These are phyloP conservation scores for Excalfactoria chinensis DNA, from an alignment of 2,113 vertebrate species.

Conservation along the genomic window DNA sequence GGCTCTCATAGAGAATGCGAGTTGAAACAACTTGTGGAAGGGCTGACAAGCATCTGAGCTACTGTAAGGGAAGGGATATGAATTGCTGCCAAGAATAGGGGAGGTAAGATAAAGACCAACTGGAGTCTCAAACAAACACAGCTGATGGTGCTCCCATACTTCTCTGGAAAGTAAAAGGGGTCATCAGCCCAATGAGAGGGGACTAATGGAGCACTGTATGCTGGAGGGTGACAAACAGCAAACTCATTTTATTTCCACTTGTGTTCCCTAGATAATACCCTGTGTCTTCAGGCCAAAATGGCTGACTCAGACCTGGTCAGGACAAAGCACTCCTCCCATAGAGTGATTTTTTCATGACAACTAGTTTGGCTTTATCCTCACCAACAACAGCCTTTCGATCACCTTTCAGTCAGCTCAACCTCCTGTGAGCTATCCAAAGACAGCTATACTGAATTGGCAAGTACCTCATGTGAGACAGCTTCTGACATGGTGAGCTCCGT, in stretches of 20 bases:
- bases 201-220: neutral
- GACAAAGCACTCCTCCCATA: neutral
- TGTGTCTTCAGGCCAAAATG: neutral
- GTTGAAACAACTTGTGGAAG: neutral
- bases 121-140: neutral
- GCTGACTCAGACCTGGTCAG: neutral
- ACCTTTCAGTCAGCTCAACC: neutral
- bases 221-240: neutral
- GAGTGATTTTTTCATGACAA: neutral
- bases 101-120: neutral
- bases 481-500: neutral
- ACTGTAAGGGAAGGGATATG: neutral
- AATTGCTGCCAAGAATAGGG: too few relatives aligned
- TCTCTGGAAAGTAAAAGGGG: neutral
- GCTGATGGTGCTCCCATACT: neutral
- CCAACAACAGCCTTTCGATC: neutral
- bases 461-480: neutral
- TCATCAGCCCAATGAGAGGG: neutral
- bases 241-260: neutral
- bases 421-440: neutral
- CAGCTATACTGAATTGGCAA: neutral
- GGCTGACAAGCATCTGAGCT: neutral
- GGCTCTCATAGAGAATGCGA: neutral
- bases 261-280: neutral
- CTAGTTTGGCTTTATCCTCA: neutral